These are phyloP conservation scores for Hylia prasina DNA, from an alignment of 2,113 vertebrate genomes.

Conservation along the genomic window DNA sequence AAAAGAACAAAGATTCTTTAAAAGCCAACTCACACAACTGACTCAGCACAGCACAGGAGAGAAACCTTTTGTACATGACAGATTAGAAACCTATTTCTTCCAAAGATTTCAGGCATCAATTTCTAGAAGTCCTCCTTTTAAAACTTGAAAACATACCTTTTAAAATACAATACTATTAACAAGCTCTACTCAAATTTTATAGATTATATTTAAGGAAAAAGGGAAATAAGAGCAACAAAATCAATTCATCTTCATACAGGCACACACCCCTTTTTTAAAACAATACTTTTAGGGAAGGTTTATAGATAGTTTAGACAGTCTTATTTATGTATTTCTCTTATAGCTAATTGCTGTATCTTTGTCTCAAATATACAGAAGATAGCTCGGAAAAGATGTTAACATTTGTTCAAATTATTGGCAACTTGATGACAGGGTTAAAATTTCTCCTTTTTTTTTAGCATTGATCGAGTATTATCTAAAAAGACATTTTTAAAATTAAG, in stretches of 20 bases:
- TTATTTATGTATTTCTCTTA: background rate
- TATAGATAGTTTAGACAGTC: background rate
- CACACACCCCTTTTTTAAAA: background rate
- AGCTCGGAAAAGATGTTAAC: background rate
- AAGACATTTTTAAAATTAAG: background rate
- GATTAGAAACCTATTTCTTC: background rate
- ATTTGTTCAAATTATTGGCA: background rate
- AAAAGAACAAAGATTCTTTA: background rate
- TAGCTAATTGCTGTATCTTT: background rate
- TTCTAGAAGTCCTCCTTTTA: background rate
- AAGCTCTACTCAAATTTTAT: background rate
- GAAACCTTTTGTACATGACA: background rate
- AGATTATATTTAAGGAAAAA: background rate
- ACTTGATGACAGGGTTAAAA: rapidly evolving
- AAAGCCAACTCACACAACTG: background rate
- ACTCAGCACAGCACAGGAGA: background rate
- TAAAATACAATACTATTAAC: background rate
- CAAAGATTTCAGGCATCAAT: background rate
- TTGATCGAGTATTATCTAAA: background rate
- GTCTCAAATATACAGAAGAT: background rate
- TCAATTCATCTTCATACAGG: background rate
- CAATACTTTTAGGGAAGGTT: background rate
- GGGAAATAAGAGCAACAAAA: background rate
- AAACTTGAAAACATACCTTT: background rate
- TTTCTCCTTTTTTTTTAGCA: background rate